phyloP scores from a whole-genome alignment of 2,797 vertebrate genomes.

The Dendrocincla fuliginosa region DNA sequence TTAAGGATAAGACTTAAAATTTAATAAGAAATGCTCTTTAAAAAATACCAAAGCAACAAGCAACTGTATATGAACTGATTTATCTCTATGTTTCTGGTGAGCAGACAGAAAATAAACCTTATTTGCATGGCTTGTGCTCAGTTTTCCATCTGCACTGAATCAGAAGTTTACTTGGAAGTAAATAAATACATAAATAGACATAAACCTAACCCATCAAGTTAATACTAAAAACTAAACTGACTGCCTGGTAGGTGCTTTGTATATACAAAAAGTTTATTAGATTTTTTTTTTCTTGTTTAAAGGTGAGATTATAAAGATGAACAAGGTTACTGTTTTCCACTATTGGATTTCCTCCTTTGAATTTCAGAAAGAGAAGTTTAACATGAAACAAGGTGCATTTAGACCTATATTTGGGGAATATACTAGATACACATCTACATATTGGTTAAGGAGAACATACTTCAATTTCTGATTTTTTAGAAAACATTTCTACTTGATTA shows the following conservation, averaged over 20 bases:
- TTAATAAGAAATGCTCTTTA: background rate
- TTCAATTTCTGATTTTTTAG: background rate
- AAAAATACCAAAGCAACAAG: background rate
- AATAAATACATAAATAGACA: background rate
- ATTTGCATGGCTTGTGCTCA: background rate
- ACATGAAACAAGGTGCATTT: background rate
- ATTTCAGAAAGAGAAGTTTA: background rate
- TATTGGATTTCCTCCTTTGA: background rate
- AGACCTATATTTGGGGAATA: background rate
- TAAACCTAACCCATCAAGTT: background rate
- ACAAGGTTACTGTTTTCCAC: background rate
- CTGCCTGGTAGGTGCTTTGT: background rate
- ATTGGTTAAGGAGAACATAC: background rate
- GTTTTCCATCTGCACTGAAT: background rate
- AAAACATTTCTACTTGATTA: background rate
- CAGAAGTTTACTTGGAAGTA: background rate
- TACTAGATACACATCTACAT: background rate
- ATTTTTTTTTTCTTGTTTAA: background rate
- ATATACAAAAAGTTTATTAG: background rate
- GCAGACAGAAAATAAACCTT: background rate
- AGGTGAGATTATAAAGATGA: background rate
- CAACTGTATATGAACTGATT: background rate
- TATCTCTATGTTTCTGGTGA: background rate
- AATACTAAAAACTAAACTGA: background rate
- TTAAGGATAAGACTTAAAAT: background rate